Base-by-base conservation (phyloP, 2,888 invertebrate genomes). In the Apodemia mormo region DNA sequence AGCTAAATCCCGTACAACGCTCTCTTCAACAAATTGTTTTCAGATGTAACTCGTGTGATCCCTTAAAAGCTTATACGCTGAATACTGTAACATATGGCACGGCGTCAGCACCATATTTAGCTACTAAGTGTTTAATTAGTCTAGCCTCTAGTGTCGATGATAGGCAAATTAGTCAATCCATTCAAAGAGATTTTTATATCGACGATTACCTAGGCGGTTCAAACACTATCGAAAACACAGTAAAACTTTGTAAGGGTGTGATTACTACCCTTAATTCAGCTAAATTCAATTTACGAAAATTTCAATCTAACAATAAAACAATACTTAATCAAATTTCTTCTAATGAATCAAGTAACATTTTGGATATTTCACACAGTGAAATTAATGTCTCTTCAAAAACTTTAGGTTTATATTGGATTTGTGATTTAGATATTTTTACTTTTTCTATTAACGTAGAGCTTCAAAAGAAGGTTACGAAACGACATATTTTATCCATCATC, bases 11-110 rank as follows among this genome's bases (percentile, higher is more conserved):
- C 22, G 22, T 2, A 8, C 56, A 56, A 56, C 56, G 56, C 29
- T 22, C 61, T 45, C 45, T 68, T 22, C 61, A 70, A 56, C 58
- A 40, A 43, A 68, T 71, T 14, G 37, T 58, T 65, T 68, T 67
- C 33, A 43, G 67, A 2, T 43, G 64, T 29, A 52, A 71, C 5
- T 22, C 56, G 12, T 33, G 45, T 12, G 30, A 76, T 52, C 70
- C 71, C 7, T 45, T 76, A 9, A 73, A 75, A 72, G 71, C 68
- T 12, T 76, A 72, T 54, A 73, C 43, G 14, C 12, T 75, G 9
- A 78, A 76, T 22, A 77, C 76, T 1, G 71, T 77, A 3, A 77
- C 75, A 6, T 80, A 78, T 56, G 78, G 77, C 10, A 77, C 74
- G 8, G 74, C 78, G 30, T 77, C 75, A 45, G 78, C 78, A 0